These are phyloP conservation scores for Sebastes jordani DNA, from an alignment of 2,797 vertebrate species.

Conservation along the genomic window DNA sequence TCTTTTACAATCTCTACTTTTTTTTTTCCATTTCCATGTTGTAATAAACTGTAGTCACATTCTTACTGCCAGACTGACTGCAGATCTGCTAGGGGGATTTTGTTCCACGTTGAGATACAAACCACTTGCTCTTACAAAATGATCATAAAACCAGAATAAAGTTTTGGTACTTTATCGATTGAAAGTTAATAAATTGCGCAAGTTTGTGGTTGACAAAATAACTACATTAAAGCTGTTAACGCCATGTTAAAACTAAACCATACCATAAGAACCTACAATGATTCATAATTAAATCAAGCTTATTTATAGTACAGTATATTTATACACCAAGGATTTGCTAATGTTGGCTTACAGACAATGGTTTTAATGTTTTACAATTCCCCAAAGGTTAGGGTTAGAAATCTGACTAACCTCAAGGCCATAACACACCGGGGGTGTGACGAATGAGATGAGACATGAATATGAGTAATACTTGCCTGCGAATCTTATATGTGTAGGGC, in stretches of 20 bases:
- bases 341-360: neutral
- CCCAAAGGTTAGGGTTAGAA: neutral
- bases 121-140: neutral
- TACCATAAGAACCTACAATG: neutral
- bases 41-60: slow-evolving; percentile 20
- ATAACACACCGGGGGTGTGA: no score
- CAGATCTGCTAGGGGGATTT: neutral
- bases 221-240: neutral
- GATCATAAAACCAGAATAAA: neutral
- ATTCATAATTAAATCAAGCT: neutral
- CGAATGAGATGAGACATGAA: neutral
- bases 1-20: neutral
- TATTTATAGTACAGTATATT: neutral
- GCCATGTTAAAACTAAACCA: neutral
- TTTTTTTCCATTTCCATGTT: neutral
- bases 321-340: neutral
- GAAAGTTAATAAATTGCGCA: neutral
- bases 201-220: neutral
- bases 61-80: slow-evolving; percentile 33
- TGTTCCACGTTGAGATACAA: neutral
- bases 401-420: no score
- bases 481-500: no score
- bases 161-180: neutral
- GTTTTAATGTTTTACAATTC: neutral
- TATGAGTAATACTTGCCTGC: neutral